Conservation (phyloP, 2,888 invertebrate genomes). For the Stenotaenia linearis region DNA sequence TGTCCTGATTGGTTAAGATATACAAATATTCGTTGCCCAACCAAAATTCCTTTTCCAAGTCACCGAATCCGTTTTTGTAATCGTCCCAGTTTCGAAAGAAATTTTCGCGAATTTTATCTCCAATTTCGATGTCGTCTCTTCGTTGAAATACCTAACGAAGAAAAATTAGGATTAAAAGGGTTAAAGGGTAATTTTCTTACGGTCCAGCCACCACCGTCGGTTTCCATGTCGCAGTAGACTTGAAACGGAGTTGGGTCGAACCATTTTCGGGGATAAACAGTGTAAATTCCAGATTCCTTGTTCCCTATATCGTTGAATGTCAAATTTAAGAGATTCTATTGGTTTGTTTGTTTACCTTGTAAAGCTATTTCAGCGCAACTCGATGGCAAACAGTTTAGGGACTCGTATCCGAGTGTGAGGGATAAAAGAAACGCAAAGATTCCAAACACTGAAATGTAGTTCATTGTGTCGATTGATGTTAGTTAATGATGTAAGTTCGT, state of each 20-base stretch:
- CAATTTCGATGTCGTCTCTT: conserved; percentile 56
- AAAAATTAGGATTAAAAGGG: too few relatives aligned
- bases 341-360: too few relatives aligned
- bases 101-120: too few relatives aligned
- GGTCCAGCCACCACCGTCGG: conserved; percentile 47
- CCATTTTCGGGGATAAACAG: conserved; percentile 55
- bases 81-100: conserved; percentile 45
- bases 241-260: conserved; percentile 55
- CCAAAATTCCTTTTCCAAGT: conserved; percentile 46
- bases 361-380: too few relatives aligned
- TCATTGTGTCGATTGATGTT: too few relatives aligned
- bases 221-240: conserved; percentile 50
- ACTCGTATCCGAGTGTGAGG: too few relatives aligned
- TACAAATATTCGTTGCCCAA: conserved; percentile 58
- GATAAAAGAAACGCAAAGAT: too few relatives aligned
- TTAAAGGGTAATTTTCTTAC: too few relatives aligned
- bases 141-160: conserved; percentile 59
- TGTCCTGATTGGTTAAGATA: conserved; percentile 49
- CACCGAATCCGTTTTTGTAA: conserved; percentile 46
- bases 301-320: not conserved
- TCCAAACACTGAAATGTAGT: too few relatives aligned
- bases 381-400: too few relatives aligned
- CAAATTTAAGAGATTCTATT: too few relatives aligned
- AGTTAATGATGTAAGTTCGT: too few relatives aligned
- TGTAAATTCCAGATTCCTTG: conserved; percentile 54